A percentile compares a stretch with the other conserved stretches of the same genome.
Evolutionary conservation across 1,140 invertebrate genomes (phyloP).

Genomic region (Nixonia krombeini): DNA sequence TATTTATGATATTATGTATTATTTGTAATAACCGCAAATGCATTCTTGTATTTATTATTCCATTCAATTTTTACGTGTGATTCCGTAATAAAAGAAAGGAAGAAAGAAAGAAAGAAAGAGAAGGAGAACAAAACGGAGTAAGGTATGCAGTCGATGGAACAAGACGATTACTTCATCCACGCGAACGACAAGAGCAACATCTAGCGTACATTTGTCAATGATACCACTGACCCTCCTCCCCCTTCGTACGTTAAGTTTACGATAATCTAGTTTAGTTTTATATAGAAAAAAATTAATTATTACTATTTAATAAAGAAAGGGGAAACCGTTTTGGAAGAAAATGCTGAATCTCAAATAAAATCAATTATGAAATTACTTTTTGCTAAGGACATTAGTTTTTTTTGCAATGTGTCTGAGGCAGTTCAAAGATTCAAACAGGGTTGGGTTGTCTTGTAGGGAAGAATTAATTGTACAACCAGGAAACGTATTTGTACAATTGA

Average conservation of each 20-base stretch:
- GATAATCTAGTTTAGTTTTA: conserved; percentile 60
- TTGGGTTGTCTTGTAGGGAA: no score
- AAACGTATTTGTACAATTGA: no score
- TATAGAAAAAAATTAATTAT: conserved; percentile 44
- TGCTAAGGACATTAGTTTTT: no score
- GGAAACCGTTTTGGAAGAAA: conserved; percentile 25
- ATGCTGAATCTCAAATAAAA: background rate
- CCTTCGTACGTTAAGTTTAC: conserved; percentile 54
- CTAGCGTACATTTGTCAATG: conserved; percentile 31
- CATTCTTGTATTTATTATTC: conserved; percentile 45
- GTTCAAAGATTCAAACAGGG: no score
- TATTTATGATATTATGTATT: conserved; percentile 15
- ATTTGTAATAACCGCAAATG: conserved; percentile 16
- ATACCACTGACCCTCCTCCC: conserved; percentile 15
- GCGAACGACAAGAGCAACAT: conserved; percentile 44
- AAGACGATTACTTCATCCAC: conserved; percentile 3
- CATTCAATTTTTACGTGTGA: conserved; percentile 19
- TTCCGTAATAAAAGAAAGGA: background rate
- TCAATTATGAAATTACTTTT: no score
- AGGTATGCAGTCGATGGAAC: conserved; percentile 4
- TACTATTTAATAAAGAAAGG: conserved; percentile 37
- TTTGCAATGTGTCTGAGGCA: no score
- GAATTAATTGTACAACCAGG: no score
- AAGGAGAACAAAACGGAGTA: background rate
- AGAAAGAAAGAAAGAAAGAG: background rate